A percentile compares a stretch with the other conserved stretches of the same genome.
These are phyloP conservation scores for Xiphias gladius DNA, from an alignment of 2,113 vertebrate species.

Conservation along the genomic window DNA sequence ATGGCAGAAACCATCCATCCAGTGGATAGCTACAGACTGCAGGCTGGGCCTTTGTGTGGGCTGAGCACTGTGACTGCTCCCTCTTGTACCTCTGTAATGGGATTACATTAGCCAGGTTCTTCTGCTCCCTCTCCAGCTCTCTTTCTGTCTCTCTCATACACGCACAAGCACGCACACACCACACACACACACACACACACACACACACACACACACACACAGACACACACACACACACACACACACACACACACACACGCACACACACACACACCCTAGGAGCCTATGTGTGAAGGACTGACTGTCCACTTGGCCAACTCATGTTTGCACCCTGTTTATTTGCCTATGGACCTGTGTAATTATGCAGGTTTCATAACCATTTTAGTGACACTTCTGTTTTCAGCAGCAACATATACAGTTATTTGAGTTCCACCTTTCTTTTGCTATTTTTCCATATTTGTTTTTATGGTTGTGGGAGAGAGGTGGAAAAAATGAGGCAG, in stretches of 20 bases:
- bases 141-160: conserved; percentile 2
- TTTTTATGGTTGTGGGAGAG: conserved; percentile 13
- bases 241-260: conserved; percentile 14
- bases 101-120: conserved; percentile 84
- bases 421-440: conserved; percentile 21
- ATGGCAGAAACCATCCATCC: conserved; percentile 81
- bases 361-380: conserved; percentile 58
- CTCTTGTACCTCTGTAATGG: conserved; percentile 84
- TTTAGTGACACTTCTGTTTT: conserved; percentile 49
- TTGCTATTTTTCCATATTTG: conserved; percentile 14
- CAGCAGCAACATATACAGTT: conserved; percentile 12
- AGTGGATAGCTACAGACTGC: conserved; percentile 80
- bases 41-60: conserved; percentile 81
- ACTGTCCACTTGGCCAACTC: conserved; percentile 60
- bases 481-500: neutral
- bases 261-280: conserved; percentile 14
- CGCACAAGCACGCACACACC: conserved; percentile 7
- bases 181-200: conserved; percentile 8
- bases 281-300: conserved; percentile 59
- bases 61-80: conserved; percentile 84
- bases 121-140: conserved; percentile 67
- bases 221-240: neutral
- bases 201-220: conserved; percentile 15
- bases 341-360: conserved; percentile 59
- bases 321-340: conserved; percentile 54